Evolutionary conservation across 1,140 invertebrate genomes (phyloP), one percentile per base, ranked within the genome.

Genomic region (Yoshiicerus persimilis): DNA sequence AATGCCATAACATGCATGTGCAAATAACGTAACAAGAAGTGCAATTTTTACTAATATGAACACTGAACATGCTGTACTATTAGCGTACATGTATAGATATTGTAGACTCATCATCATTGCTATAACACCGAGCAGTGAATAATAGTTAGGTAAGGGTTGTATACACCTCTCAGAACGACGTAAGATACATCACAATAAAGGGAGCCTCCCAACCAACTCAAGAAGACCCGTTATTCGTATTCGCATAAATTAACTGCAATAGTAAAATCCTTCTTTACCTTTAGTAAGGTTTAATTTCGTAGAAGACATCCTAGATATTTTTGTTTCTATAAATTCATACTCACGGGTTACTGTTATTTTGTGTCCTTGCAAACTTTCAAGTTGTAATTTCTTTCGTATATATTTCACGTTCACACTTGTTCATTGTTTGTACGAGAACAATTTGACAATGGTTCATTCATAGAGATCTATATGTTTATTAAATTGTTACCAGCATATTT

Each of bases 141-240:
- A 30, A 27, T 30, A 30, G 25, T 9, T 38, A 36, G 2, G 30
- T 23, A 8, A 32, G 36, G 32, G 32, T 20, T 5, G 32, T 32
- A 70, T 77, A 77, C 4, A 77, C 38, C 75, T 36, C 20, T 20
- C 34, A 80, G 34, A 80, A 38, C 75, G 11, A 38, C 75, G 11
- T 36, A 30, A 64, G 62, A 64, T 64, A 25, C 10, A 30, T n/a
- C 27, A 34, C 20, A 80, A 34, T n/a, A 32, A 80, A 80, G 75
- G 75, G 66, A 80, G 32, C 75, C 75, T 80, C 75, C 75, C 75
- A 56, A 56, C 47, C 47, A 56, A 56, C 47, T 56, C 47, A 30
- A 80, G 75, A 80, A 80, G 75, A 80, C 75, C 75, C 75, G 75
- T 80, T 80, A 80, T 80, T 80, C 75, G 34, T 80, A 34, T 80